Percentiles rank a stretch among this genome's conserved stretches.
Conservation (phyloP, 2,888 invertebrate species). For the Icerya purchasi region DNA sequence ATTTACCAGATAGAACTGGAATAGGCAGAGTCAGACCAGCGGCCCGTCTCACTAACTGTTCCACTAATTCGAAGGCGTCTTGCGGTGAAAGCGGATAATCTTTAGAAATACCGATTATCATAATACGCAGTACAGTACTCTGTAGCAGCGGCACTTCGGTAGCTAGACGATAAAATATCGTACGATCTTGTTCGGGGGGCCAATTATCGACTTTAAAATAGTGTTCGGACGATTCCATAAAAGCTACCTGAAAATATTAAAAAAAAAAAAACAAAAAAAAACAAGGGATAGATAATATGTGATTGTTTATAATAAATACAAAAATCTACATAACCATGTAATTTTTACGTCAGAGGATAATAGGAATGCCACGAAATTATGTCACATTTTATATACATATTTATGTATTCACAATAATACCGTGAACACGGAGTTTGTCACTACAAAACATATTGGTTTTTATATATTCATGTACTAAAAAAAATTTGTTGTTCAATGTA, state of each 20-base stretch:
- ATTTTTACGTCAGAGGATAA: too few relatives aligned
- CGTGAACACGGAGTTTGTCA: too few relatives aligned
- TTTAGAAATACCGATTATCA: conserved; percentile 60
- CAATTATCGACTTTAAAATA: conserved; percentile 70
- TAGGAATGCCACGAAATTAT: too few relatives aligned
- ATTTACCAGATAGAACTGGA: conserved; percentile 31
- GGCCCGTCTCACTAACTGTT: conserved; percentile 64
- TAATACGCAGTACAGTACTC: conserved; percentile 56
- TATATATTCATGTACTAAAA: too few relatives aligned
- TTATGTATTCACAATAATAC: too few relatives aligned
- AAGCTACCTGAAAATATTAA: too few relatives aligned
- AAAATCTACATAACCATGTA: too few relatives aligned
- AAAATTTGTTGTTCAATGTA: background rate
- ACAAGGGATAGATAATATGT: too few relatives aligned
- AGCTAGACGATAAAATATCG: conserved; percentile 50
- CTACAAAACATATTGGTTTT: too few relatives aligned
- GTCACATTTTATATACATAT: too few relatives aligned
- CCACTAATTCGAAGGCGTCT: conserved; percentile 68
- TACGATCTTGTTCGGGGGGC: conserved; percentile 78
- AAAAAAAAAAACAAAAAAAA: too few relatives aligned
- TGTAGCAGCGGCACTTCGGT: conserved; percentile 75
- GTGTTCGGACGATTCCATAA: conserved; percentile 54
- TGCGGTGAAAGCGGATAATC: conserved; percentile 59
- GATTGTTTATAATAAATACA: too few relatives aligned
- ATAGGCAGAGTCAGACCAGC: conserved; percentile 49